Percentiles rank a stretch among this genome's conserved stretches.
phyloP scores from a whole-genome alignment of 1,140 invertebrate genomes.

The Heliothis virescens region DNA sequence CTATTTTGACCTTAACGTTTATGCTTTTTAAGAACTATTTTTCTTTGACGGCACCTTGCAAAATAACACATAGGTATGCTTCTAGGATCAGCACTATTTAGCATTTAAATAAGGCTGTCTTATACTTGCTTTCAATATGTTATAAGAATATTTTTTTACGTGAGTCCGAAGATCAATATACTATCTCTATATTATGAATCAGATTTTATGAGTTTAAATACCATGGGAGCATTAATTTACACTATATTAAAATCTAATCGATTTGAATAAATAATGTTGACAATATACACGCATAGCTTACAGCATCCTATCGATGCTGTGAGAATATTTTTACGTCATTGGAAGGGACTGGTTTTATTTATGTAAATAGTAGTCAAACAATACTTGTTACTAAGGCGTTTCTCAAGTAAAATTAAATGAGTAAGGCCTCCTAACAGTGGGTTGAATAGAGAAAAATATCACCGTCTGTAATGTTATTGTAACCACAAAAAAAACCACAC shows the following conservation, averaged over 20 bases:
- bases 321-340: background rate
- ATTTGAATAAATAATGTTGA: background rate
- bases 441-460: too few species aligned
- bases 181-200: background rate
- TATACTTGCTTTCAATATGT: background rate
- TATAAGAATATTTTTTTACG: background rate
- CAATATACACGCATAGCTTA: too few species aligned
- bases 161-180: background rate
- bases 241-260: background rate
- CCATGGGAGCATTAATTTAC: background rate
- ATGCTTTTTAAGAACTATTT: constrained; percentile 42
- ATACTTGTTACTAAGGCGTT: background rate
- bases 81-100: constrained; percentile 11
- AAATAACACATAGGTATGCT: constrained; percentile 11
- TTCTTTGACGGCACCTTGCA: constrained; percentile 25
- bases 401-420: constrained; percentile 4
- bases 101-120: background rate
- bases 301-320: background rate
- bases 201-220: background rate
- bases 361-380: background rate
- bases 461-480: too few species aligned
- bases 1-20: constrained; percentile 54
- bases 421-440: background rate
- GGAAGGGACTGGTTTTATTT: background rate
- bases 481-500: too few species aligned